Conservation (phyloP, 2,797 vertebrate genomes). For the Silurus lanzhouensis region DNA sequence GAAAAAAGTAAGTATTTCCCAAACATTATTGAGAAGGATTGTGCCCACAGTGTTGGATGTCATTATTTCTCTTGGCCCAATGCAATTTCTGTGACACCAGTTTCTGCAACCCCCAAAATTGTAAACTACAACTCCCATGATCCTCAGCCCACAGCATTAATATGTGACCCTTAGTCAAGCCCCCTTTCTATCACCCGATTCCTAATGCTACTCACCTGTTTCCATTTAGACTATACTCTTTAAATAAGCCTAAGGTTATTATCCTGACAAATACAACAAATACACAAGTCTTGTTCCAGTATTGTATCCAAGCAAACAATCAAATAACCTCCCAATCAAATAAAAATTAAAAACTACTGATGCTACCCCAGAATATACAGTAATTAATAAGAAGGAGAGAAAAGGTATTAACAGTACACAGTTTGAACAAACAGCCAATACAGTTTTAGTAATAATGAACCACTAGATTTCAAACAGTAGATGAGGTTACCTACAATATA, state of each 20-base stretch:
- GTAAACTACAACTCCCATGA: slow-evolving; percentile 9
- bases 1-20: slow-evolving; percentile 13
- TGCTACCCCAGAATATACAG: neutral
- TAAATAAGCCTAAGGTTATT: neutral
- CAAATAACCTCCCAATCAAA: no score
- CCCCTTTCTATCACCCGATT: neutral
- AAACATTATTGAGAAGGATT: slow-evolving; percentile 1
- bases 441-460: neutral
- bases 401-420: neutral
- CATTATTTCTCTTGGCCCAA: slow-evolving; percentile 9
- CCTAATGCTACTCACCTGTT: neutral
- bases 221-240: neutral
- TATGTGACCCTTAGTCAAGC: neutral
- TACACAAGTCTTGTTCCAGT: no score
- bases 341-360: neutral
- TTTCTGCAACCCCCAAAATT: neutral
- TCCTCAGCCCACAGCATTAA: neutral
- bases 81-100: neutral
- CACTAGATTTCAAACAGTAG: neutral
- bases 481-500: neutral
- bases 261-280: no score
- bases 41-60: neutral
- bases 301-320: no score
- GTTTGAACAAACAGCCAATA: neutral
- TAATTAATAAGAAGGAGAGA: neutral